Conservation (phyloP, 2,888 invertebrate genomes). For the Boloria selene region DNA sequence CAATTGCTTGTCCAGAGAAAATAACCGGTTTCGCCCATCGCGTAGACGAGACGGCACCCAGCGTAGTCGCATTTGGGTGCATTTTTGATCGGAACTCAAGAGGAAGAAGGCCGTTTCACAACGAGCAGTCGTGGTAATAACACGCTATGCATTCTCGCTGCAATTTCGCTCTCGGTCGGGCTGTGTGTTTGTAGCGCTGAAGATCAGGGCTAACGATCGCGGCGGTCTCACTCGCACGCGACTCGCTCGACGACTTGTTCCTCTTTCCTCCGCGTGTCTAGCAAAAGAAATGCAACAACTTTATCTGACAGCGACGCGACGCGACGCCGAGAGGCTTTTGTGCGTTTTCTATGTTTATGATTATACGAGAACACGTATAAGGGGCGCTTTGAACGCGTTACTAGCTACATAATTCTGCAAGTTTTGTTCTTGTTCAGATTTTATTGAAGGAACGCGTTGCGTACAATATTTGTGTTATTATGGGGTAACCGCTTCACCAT, state of each 20-base stretch:
- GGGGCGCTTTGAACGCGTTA: slow-evolving; percentile 77
- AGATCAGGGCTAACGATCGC: slow-evolving; percentile 83
- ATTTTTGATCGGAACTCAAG: slow-evolving; percentile 43
- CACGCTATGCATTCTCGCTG: slow-evolving; percentile 82
- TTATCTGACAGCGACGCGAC: slow-evolving; percentile 79
- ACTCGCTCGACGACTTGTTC: slow-evolving; percentile 42
- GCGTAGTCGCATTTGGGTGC: slow-evolving; percentile 48
- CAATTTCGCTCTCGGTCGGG: slow-evolving; percentile 83
- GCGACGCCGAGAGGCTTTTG: slow-evolving; percentile 79
- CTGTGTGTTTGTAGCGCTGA: slow-evolving; percentile 82
- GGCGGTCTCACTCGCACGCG: slow-evolving; percentile 63
- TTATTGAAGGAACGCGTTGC: slow-evolving; percentile 46
- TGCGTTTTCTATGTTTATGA: slow-evolving; percentile 82
- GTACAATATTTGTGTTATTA: slow-evolving; percentile 39
- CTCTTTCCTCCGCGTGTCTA: slow-evolving; percentile 54
- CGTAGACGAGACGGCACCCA: slow-evolving; percentile 54
- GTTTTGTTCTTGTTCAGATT: slow-evolving; percentile 69
- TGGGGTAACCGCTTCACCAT: slow-evolving; percentile 21
- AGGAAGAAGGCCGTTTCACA: slow-evolving; percentile 70
- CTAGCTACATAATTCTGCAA: slow-evolving; percentile 64
- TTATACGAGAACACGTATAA: slow-evolving; percentile 79
- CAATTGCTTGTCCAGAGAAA: slow-evolving; percentile 71
- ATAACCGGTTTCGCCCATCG: slow-evolving; percentile 66
- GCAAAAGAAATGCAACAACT: slow-evolving; percentile 81
- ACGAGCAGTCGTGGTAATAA: slow-evolving; percentile 69